Conservation (phyloP, 2,797 vertebrate genomes). For the Gambelia wislizenii region DNA sequence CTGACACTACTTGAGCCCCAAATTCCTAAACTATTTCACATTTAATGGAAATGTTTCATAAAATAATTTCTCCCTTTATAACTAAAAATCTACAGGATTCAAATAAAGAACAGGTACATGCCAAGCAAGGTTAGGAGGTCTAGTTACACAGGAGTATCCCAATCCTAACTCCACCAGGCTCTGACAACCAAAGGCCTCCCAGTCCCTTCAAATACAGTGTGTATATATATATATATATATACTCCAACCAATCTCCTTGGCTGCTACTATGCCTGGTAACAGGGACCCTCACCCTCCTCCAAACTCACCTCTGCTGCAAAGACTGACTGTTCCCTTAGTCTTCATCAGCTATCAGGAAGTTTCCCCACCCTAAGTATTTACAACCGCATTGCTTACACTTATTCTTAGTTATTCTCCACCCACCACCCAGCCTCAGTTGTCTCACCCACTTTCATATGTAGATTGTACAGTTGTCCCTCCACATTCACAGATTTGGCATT, state of each 20-base stretch:
- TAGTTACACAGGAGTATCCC: neutral
- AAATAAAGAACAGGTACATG: neutral
- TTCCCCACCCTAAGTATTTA: neutral
- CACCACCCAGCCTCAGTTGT: neutral
- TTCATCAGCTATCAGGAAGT: too few species aligned
- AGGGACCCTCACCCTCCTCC: neutral
- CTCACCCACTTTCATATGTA: neutral
- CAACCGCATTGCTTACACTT: neutral
- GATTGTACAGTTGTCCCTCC: neutral
- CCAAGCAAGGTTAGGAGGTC: neutral
- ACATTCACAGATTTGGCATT: too few species aligned
- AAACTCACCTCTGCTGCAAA: neutral
- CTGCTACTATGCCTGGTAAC: too few species aligned
- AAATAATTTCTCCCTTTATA: too few species aligned
- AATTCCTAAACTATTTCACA: neutral
- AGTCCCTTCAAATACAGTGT: neutral
- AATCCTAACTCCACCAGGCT: neutral
- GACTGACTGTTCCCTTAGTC: neutral
- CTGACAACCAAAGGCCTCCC: neutral
- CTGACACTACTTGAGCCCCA: neutral
- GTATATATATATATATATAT: too few species aligned
- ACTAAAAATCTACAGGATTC: too few species aligned
- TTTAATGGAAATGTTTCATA: too few species aligned
- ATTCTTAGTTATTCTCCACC: neutral
- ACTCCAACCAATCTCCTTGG: neutral